Base-by-base conservation (phyloP, 2,797 vertebrate genomes). In the Kryptopterus vitreolus region DNA sequence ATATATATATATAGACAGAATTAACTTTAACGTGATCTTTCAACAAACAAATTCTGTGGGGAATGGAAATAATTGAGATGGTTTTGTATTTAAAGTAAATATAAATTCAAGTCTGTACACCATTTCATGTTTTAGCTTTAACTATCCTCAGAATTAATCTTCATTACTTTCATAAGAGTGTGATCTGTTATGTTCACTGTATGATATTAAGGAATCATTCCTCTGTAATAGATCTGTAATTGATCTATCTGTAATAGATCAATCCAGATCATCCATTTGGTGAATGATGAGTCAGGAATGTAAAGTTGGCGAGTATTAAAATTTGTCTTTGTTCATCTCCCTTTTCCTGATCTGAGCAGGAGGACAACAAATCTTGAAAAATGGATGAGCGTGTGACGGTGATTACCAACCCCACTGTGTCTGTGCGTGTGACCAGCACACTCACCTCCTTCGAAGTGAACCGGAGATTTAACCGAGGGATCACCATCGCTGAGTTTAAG, bases 401-500 rank as follows among this genome's bases (percentile, higher is more conserved):
- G 3, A 77, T 92, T 26, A 92, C 90, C 78, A 92, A 93, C 58
- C 94, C 95, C 7, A 88, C 77, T 1, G 96, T 97, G 76, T 89
- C 91, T 50, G 90, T 97, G 70, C 92, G 94, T 62, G 61, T 98
- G 46, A 96, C 95, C 20, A 97, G 92, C 90, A 92, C 92, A 80
- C 83, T 95, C 38, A 94, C 91, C 82, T 89, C 91, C 33, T 96
- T 95, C 75, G 93, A 95, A 70, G 85, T 85, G 8, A 89, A 89
- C 63, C 92, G 94, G 81, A 93, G 92, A 22, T 96, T 96, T 88
- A 92, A 92, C 70, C 92, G 94, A 76, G 94, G 94, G 46, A 90
- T 96, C 62, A 95, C 90, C 20, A 85, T 98, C 72, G 95, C 94
- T 8, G 95, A 96, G 72, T 91, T 98, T 26, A 98, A 98, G 95